Evolutionary conservation across 2,797 vertebrate species (phyloP).

Genomic region (Cichlasoma orientale): DNA sequence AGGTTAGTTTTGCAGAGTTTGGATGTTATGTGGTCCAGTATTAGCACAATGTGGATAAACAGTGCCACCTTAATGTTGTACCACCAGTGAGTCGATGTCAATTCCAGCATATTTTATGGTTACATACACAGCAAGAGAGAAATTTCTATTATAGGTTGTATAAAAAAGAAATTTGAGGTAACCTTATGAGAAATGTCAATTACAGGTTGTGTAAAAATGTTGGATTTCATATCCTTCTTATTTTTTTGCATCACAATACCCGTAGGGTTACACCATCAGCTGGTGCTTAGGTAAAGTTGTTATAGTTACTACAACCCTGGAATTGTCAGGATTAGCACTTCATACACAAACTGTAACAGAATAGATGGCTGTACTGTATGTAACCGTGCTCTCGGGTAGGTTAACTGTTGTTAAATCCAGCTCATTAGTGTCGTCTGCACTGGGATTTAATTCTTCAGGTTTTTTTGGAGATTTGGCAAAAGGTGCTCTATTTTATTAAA

Average conservation of each 20-base stretch:
- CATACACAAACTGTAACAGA: background rate
- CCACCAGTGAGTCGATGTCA: background rate
- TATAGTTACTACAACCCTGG: background rate
- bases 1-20: background rate
- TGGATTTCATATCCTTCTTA: background rate
- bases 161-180: background rate
- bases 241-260: background rate
- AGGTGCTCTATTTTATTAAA: slow-evolving; percentile 21
- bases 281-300: background rate
- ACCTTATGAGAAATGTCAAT: background rate
- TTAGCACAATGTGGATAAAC: background rate
- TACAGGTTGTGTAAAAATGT: background rate
- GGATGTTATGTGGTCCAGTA: background rate
- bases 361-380: slow-evolving; percentile 2
- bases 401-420: slow-evolving; percentile 20
- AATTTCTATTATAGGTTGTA: no score
- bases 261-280: background rate
- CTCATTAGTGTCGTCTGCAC: slow-evolving; percentile 6
- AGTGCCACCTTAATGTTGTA: background rate
- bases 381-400: slow-evolving; percentile 25
- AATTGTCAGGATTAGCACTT: slow-evolving; percentile 6
- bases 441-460: background rate
- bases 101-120: background rate
- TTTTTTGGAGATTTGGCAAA: background rate
- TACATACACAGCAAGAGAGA: no score